A percentile compares a stretch with the other conserved stretches of the same genome.
These are phyloP conservation scores for Oscheius sp. DNA, from an alignment of 1,140 invertebrate species.

Conservation along the genomic window DNA sequence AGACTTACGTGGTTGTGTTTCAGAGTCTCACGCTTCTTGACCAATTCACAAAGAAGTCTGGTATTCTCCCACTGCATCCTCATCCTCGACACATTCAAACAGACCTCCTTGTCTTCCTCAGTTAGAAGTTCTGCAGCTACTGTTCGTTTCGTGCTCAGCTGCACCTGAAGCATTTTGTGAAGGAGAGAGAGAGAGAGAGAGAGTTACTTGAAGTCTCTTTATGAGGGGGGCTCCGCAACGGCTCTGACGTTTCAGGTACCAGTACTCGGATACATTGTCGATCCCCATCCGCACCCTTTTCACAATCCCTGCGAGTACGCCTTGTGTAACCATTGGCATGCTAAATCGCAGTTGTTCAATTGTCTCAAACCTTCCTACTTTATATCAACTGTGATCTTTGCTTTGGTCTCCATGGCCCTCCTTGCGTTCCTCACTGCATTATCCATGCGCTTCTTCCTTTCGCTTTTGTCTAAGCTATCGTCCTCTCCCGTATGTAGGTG, in stretches of 20 bases:
- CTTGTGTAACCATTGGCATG: conserved; percentile 1
- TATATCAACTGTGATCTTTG: not conserved
- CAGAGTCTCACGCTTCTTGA: conserved; percentile 4
- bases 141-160: not conserved
- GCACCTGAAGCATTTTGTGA: not conserved
- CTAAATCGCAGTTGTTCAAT: not conserved
- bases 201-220: conserved; percentile 66
- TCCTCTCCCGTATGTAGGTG: conserved; percentile 28
- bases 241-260: conserved; percentile 88
- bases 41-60: conserved; percentile 11
- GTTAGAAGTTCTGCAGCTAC: not conserved
- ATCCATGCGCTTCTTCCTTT: conserved; percentile 9
- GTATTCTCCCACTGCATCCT: not conserved
- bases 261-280: conserved; percentile 65
- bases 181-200: not conserved
- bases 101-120: conserved; percentile 2
- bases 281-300: conserved; percentile 4
- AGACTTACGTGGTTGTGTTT: not conserved
- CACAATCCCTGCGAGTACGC: conserved; percentile 20
- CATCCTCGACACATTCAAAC: not conserved
- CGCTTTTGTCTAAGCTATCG: not conserved
- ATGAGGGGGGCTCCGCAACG: conserved; percentile 91
- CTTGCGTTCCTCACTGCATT: not conserved
- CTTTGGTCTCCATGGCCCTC: not conserved
- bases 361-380: not conserved